A percentile compares a stretch with the other conserved stretches of the same genome.
These are phyloP conservation scores for Xylocopa sonorina DNA, from an alignment of 1,140 invertebrate genomes.

Conservation along the genomic window DNA sequence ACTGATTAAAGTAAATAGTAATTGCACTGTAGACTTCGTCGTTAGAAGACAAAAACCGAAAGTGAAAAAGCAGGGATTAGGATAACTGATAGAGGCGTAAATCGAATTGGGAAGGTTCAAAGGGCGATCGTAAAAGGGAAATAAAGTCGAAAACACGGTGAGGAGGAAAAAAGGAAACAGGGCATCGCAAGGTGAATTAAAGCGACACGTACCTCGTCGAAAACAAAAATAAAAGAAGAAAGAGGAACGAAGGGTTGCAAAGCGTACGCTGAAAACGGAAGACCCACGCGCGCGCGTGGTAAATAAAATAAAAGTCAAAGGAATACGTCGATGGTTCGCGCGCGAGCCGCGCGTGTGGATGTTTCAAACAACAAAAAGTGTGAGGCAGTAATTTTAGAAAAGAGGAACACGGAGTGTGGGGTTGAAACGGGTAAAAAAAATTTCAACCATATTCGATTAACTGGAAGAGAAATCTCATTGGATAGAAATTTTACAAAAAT, in stretches of 20 bases:
- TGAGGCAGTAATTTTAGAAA: too few relatives aligned
- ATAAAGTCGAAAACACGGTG: neutral
- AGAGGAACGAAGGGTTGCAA: neutral
- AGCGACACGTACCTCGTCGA: neutral
- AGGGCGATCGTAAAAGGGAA: neutral
- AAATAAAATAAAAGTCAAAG: conserved; percentile 19
- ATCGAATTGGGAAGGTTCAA: neutral
- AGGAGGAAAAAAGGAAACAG: too few relatives aligned
- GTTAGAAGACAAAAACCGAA: too few relatives aligned
- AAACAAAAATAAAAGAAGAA: neutral
- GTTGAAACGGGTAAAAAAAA: neutral
- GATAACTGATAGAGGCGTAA: too few relatives aligned
- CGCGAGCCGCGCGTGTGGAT: neutral
- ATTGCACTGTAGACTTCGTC: too few relatives aligned
- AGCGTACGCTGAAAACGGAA: neutral
- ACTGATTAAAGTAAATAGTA: too few relatives aligned
- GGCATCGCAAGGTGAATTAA: too few relatives aligned
- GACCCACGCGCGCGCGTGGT: neutral
- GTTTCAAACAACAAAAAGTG: neutral
- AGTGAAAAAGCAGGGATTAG: too few relatives aligned
- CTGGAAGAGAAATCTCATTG: too few relatives aligned
- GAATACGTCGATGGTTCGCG: neutral
- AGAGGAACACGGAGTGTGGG: too few relatives aligned
- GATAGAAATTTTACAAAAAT: too few relatives aligned
- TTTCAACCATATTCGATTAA: too few relatives aligned